A percentile compares a stretch with the other conserved stretches of the same genome.
Conservation (phyloP, 2,797 vertebrate genomes). For the Cottoperca gobio region DNA sequence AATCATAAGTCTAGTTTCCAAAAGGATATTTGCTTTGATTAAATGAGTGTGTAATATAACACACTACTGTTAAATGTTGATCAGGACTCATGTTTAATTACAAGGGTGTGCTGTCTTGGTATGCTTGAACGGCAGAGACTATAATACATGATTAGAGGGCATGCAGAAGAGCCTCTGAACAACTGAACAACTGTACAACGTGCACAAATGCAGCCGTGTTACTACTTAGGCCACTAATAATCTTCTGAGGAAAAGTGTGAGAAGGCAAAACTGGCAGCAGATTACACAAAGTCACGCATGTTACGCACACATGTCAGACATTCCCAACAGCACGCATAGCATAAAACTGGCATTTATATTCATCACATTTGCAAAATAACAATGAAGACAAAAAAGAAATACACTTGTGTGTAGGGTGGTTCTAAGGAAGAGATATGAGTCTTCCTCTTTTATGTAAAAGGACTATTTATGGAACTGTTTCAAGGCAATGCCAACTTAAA, state of each 20-base stretch:
- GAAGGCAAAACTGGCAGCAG: neutral
- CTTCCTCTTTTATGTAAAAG: slow-evolving; percentile 16
- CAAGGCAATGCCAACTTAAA: slow-evolving; percentile 19
- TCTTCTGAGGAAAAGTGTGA: neutral
- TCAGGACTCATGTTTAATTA: slow-evolving; percentile 30
- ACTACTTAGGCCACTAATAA: neutral
- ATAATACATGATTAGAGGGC: neutral
- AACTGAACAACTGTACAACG: neutral
- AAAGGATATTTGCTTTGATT: slow-evolving; percentile 55
- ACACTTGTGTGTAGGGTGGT: slow-evolving; percentile 14
- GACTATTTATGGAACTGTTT: slow-evolving; percentile 39
- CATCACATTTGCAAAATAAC: neutral
- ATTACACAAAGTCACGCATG: neutral
- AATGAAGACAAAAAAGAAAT: neutral
- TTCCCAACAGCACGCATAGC: neutral
- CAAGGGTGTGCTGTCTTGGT: slow-evolving; percentile 9
- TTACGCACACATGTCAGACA: neutral
- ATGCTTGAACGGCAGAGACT: slow-evolving; percentile 8
- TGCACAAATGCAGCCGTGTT: neutral
- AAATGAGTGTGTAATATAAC: slow-evolving; percentile 45
- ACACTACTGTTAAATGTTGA: slow-evolving; percentile 28
- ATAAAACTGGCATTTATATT: neutral
- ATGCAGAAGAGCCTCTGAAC: slow-evolving; percentile 1
- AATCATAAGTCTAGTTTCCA: slow-evolving; percentile 55
- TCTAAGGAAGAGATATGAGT: slow-evolving; percentile 1